These are phyloP conservation scores for Rhinoraja longicauda DNA, from an alignment of 2,797 vertebrate species.

Conservation along the genomic window DNA sequence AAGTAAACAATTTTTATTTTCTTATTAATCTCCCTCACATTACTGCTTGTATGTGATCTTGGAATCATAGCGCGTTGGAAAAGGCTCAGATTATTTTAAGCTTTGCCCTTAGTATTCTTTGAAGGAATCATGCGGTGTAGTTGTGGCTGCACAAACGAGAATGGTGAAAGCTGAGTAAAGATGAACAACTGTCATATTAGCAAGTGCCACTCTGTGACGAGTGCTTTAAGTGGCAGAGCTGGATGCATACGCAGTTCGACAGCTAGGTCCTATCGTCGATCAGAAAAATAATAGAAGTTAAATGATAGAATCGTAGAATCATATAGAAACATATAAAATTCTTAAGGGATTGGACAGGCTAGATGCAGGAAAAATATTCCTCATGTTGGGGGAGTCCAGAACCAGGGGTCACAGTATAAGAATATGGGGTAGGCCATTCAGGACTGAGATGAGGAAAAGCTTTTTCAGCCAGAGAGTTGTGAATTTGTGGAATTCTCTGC, in stretches of 20 bases:
- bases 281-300: background rate
- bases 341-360: no score
- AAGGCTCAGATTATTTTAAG: background rate
- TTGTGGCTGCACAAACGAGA: background rate
- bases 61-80: background rate
- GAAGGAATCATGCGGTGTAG: background rate
- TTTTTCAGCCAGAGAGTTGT: no score
- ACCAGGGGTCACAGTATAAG: no score
- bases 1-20: background rate
- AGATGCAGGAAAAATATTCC: no score
- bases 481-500: no score
- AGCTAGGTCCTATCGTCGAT: background rate
- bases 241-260: background rate
- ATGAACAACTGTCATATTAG: conserved; percentile 24
- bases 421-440: no score
- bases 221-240: background rate
- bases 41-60: background rate
- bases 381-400: no score
- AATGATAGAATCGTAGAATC: no score
- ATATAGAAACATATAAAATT: no score
- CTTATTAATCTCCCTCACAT: conserved; percentile 2
- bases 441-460: no score
- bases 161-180: background rate
- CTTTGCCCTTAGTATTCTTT: background rate
- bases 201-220: conserved; percentile 3